phyloP scores from a whole-genome alignment of 2,797 vertebrate genomes.

The Xerus rutilus region DNA sequence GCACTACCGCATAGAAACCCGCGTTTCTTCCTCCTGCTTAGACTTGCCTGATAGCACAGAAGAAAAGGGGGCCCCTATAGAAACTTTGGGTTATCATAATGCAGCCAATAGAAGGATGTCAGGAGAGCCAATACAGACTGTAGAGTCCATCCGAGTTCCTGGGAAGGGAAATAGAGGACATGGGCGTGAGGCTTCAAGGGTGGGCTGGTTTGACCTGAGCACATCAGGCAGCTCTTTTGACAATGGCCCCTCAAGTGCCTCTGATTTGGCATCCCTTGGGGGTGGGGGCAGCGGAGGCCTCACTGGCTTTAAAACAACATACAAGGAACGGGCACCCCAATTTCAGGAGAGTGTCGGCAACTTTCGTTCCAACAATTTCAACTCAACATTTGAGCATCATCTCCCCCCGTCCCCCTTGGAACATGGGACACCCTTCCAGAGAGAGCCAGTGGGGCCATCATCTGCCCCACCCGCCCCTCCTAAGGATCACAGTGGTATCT shows the following conservation, averaged over 20 bases:
- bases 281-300: slow-evolving; percentile 80
- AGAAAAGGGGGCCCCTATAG: slow-evolving; percentile 93
- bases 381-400: slow-evolving; percentile 88
- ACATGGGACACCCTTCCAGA: slow-evolving; percentile 88
- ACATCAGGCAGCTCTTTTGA: slow-evolving; percentile 85
- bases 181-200: slow-evolving; percentile 86
- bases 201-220: slow-evolving; percentile 89
- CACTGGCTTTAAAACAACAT: slow-evolving; percentile 84
- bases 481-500: slow-evolving; percentile 88
- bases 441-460: slow-evolving; percentile 84
- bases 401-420: slow-evolving; percentile 85
- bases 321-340: slow-evolving; percentile 87
- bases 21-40: slow-evolving; percentile 92
- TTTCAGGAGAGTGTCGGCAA: slow-evolving; percentile 88
- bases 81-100: slow-evolving; percentile 93
- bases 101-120: slow-evolving; percentile 90
- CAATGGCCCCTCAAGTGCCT: slow-evolving; percentile 86
- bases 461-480: slow-evolving; percentile 84
- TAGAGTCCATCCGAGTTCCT: slow-evolving; percentile 95
- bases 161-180: slow-evolving; percentile 92
- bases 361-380: slow-evolving; percentile 88
- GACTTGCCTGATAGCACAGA: slow-evolving; percentile 89
- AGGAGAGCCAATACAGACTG: slow-evolving; percentile 97
- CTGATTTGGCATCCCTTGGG: slow-evolving; percentile 86
- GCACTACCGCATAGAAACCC: slow-evolving; percentile 95